These are phyloP conservation scores for Troides aeacus DNA, from an alignment of 2,888 invertebrate genomes.

Conservation along the genomic window DNA sequence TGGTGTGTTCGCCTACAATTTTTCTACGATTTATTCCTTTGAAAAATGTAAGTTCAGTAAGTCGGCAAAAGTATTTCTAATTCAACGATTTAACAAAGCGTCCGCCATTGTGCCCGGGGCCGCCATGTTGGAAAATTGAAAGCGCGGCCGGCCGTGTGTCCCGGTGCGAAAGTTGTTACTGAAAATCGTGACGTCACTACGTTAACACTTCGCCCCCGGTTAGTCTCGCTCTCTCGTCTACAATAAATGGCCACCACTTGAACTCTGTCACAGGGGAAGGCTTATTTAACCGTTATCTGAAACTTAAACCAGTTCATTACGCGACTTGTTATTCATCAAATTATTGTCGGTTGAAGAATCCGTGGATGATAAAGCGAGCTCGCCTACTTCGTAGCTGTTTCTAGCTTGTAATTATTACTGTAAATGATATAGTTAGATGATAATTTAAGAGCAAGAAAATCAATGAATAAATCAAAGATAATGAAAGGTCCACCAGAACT, in stretches of 20 bases:
- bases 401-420: too few relatives aligned
- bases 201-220: conserved; percentile 54
- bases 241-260: conserved; percentile 67
- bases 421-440: too few relatives aligned
- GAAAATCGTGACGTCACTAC: conserved; percentile 56
- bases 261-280: conserved; percentile 57
- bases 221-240: conserved; percentile 60
- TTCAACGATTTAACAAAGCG: conserved; percentile 29
- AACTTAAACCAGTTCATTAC: conserved; percentile 39
- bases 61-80: conserved; percentile 28
- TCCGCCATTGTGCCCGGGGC: conserved; percentile 18
- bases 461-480: too few relatives aligned
- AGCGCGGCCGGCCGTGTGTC: conserved; percentile 37
- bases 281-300: conserved; percentile 54
- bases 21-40: conserved; percentile 12
- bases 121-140: conserved; percentile 24
- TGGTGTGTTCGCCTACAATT: conserved; percentile 12
- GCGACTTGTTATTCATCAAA: conserved; percentile 18
- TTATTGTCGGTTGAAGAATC: too few relatives aligned
- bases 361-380: too few relatives aligned
- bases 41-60: conserved; percentile 25
- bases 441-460: too few relatives aligned
- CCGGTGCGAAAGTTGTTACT: conserved; percentile 37
- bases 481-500: too few relatives aligned
- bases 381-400: too few relatives aligned